These are phyloP conservation scores for Colletes gigas DNA, from an alignment of 1,140 invertebrate genomes.

Conservation along the genomic window DNA sequence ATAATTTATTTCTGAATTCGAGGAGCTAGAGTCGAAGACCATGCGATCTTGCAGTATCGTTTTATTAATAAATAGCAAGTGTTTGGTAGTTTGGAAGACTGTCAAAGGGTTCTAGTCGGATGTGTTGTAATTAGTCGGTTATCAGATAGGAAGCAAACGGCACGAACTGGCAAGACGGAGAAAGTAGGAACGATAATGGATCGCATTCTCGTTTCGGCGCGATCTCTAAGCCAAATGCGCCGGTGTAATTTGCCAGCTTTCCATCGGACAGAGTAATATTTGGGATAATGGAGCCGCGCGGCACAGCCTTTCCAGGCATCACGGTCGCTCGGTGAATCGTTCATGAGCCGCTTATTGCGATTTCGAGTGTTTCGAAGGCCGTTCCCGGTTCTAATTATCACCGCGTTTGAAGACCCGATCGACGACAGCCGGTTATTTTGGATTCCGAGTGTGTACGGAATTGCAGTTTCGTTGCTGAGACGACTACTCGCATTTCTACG, in stretches of 20 bases:
- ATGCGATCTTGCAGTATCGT: too few species aligned
- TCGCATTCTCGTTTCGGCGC: too few species aligned
- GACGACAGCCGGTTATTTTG: not conserved
- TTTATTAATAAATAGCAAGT: too few species aligned
- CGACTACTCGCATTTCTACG: not conserved
- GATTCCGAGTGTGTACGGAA: not conserved
- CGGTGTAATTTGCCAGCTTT: not conserved
- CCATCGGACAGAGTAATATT: not conserved
- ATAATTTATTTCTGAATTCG: too few species aligned
- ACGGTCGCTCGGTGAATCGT: constrained; percentile 15
- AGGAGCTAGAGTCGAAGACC: too few species aligned
- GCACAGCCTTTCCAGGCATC: too few species aligned
- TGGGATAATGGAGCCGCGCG: not conserved
- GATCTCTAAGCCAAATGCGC: not conserved
- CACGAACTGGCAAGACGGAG: not conserved
- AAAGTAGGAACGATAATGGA: not conserved
- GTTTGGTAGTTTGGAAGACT: too few species aligned
- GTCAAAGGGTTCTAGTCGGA: too few species aligned
- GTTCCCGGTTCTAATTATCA: not conserved
- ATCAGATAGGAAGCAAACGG: too few species aligned
- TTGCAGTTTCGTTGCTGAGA: too few species aligned
- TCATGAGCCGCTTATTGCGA: constrained; percentile 32
- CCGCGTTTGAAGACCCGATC: not conserved
- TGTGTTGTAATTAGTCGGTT: too few species aligned
- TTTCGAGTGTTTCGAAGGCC: not conserved